Evolutionary conservation across 2,113 vertebrate genomes (phyloP).

Genomic region (Ammodytes dubius): DNA sequence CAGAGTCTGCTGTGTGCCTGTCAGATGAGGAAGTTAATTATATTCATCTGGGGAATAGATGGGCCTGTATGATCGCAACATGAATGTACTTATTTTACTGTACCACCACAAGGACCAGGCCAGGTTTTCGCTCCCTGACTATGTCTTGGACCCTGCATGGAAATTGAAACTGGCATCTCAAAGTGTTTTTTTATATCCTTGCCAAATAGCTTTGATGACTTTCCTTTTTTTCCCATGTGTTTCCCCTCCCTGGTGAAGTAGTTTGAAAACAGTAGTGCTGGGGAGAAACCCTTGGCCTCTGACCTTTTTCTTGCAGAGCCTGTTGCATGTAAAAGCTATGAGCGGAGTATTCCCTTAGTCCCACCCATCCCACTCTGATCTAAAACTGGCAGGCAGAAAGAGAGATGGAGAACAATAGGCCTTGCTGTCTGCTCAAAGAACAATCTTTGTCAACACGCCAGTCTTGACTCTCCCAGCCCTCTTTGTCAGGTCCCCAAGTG

Average conservation of each 20-base stretch:
- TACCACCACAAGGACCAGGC: constrained; percentile 76
- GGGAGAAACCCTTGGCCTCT: constrained; percentile 80
- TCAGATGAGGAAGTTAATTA: constrained; percentile 79
- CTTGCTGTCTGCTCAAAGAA: constrained; percentile 70
- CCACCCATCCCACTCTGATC: constrained; percentile 73
- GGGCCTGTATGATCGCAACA: constrained; percentile 76
- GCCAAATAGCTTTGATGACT: constrained; percentile 77
- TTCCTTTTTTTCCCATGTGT: constrained; percentile 65
- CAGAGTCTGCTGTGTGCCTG: constrained; percentile 77
- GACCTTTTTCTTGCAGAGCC: constrained; percentile 67
- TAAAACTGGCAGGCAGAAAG: constrained; percentile 76
- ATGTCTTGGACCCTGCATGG: constrained; percentile 67
- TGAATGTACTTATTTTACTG: constrained; percentile 81
- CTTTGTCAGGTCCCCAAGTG: constrained; percentile 55
- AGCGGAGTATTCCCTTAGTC: constrained; percentile 64
- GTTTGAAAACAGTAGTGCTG: constrained; percentile 70
- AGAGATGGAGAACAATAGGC: constrained; percentile 78
- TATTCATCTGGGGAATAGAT: constrained; percentile 81
- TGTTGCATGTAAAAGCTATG: constrained; percentile 75
- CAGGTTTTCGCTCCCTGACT: constrained; percentile 78
- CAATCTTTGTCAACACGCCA: constrained; percentile 72
- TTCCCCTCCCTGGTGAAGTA: constrained; percentile 57
- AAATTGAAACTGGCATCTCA: constrained; percentile 85
- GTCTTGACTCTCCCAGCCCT: constrained; percentile 57
- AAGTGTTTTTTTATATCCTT: constrained; percentile 79